Evolutionary conservation across 37 sponge, comb jelly and placozoan genomes (phyloP).

Genomic region (Eunapius fragilis): DNA sequence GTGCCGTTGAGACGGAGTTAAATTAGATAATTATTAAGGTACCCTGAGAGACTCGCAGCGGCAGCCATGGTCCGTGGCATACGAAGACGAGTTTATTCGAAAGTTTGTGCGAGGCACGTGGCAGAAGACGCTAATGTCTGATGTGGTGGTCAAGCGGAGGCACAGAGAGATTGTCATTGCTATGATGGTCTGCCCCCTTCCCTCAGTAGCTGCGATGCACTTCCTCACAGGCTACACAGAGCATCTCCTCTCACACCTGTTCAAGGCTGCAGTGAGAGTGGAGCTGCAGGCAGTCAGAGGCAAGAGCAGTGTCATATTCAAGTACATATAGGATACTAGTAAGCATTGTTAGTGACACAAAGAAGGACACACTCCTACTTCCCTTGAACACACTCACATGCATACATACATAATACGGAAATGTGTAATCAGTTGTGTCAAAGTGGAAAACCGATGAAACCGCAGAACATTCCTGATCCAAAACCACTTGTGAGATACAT

Average conservation of each 20-base stretch:
- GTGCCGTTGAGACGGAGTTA: not conserved
- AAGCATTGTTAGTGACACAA: no score
- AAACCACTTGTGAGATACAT: conserved; percentile 62
- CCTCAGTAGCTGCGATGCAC: conserved; percentile 20
- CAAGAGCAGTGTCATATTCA: conserved; percentile 20
- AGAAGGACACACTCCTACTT: no score
- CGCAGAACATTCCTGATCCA: conserved; percentile 49
- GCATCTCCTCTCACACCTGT: conserved; percentile 44
- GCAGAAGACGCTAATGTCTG: conserved; percentile 51
- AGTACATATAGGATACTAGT: conserved; percentile 38
- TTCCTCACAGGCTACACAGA: conserved; percentile 60
- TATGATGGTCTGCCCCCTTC: conserved; percentile 53
- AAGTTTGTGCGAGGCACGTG: conserved; percentile 56
- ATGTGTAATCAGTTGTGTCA: not conserved
- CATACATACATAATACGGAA: not conserved
- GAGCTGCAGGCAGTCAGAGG: conserved; percentile 38
- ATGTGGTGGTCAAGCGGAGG: conserved; percentile 55
- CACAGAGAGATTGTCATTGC: conserved; percentile 40
- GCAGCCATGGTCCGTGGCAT: conserved; percentile 5
- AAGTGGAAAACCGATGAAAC: conserved; percentile 22
- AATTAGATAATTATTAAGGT: conserved; percentile 7
- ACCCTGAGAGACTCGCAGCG: conserved; percentile 22
- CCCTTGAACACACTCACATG: not conserved
- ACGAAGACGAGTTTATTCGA: conserved; percentile 49
- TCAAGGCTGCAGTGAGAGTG: conserved; percentile 40